A percentile compares a stretch with the other conserved stretches of the same genome.
Evolutionary conservation across 2,113 vertebrate genomes (phyloP).

Genomic region (Apodemus sylvaticus): DNA sequence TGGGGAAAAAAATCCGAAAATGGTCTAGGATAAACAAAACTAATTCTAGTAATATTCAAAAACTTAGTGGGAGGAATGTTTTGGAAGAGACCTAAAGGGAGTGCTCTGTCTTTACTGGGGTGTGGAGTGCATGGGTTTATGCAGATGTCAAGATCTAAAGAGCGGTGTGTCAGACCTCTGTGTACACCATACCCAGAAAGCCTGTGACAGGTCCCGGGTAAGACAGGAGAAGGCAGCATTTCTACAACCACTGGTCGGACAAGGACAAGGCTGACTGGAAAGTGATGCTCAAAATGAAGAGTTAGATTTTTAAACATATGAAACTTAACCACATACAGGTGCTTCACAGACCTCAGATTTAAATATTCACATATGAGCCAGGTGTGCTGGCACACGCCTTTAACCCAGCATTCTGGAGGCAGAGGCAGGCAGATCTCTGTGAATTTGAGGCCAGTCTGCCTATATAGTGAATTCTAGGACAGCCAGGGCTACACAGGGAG

Average conservation of each 20-base stretch:
- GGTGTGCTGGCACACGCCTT: not conserved
- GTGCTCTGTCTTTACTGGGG: not conserved
- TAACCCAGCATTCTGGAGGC: no score
- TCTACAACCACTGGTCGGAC: not conserved
- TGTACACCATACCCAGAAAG: constrained; percentile 6
- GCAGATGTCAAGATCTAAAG: constrained; percentile 38
- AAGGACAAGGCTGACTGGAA: not conserved
- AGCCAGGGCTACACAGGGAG: not conserved
- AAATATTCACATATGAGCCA: not conserved
- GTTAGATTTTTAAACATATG: constrained; percentile 36
- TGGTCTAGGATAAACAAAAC: constrained; percentile 3
- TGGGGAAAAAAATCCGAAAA: constrained; percentile 34
- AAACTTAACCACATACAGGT: not conserved
- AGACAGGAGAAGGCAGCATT: not conserved
- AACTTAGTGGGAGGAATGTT: not conserved
- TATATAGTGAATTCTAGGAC: not conserved
- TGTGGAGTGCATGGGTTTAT: not conserved
- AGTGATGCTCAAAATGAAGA: not conserved
- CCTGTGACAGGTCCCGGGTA: not conserved
- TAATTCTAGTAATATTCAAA: constrained; percentile 21
- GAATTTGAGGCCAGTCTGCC: not conserved
- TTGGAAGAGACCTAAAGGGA: constrained; percentile 11
- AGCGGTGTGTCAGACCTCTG: constrained; percentile 18
- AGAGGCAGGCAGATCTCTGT: no score
- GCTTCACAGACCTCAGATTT: constrained; percentile 13